phyloP scores from a whole-genome alignment of 2,797 vertebrate species.

The Catharus ustulatus region DNA sequence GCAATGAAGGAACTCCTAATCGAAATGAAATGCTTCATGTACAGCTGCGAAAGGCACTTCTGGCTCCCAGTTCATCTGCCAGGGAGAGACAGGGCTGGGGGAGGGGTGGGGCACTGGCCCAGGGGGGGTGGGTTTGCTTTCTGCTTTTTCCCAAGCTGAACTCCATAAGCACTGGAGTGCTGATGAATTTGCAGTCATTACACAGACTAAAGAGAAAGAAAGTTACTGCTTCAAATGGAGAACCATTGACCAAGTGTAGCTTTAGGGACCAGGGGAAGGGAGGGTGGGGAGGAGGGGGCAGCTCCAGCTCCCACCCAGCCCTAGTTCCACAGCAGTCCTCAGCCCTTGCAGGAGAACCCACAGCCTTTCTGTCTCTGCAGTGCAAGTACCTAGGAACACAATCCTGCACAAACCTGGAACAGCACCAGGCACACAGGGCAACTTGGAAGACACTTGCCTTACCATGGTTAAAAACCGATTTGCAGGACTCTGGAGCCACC shows the following conservation, averaged over 20 bases:
- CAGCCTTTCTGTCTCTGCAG: not conserved
- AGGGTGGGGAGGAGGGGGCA: not conserved
- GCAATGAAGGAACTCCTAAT: constrained; percentile 72
- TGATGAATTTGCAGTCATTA: not conserved
- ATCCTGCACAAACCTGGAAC: not conserved
- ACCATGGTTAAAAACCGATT: constrained; percentile 1
- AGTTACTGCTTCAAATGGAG: not conserved
- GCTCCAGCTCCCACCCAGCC: not conserved
- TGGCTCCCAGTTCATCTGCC: constrained; percentile 4
- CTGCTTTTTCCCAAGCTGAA: not conserved
- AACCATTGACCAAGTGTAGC: not conserved
- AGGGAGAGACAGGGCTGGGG: not conserved
- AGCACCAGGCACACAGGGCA: not conserved
- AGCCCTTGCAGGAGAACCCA: not conserved
- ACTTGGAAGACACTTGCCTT: not conserved
- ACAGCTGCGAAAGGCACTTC: not conserved
- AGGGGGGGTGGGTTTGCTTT: not conserved
- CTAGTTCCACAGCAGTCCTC: not conserved
- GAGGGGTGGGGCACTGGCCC: not conserved
- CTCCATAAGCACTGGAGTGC: not conserved
- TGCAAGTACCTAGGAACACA: not conserved
- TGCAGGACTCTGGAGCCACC: constrained; percentile 26
- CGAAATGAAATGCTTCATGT: not conserved
- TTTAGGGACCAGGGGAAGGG: constrained; percentile 39
- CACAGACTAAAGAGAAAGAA: not conserved